These are phyloP conservation scores for Clamator glandarius DNA, from an alignment of 2,797 vertebrate genomes.

Conservation along the genomic window DNA sequence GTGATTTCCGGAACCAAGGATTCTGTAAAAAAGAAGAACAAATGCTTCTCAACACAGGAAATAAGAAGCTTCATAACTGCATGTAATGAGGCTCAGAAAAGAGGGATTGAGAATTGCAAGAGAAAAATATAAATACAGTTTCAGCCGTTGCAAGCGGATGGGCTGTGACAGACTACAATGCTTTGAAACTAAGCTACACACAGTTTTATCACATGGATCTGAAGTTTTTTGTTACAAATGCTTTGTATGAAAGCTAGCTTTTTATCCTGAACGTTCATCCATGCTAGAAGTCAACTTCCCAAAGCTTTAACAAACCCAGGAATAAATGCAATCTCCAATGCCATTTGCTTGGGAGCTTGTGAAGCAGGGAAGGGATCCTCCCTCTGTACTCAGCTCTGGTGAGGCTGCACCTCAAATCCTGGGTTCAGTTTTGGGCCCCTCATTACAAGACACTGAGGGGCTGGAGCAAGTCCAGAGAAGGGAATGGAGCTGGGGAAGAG, in stretches of 20 bases:
- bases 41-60: background rate
- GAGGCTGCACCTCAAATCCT: too few species aligned
- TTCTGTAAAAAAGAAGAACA: slow-evolving; percentile 79
- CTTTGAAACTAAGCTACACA: background rate
- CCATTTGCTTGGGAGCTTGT: background rate
- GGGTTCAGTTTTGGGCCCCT: too few species aligned
- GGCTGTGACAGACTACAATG: background rate
- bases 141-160: background rate
- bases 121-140: background rate
- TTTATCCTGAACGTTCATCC: background rate
- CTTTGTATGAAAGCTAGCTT: background rate
- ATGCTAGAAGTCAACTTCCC: background rate
- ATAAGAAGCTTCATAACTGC: background rate
- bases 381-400: too few species aligned
- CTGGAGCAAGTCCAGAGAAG: too few species aligned
- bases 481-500: too few species aligned
- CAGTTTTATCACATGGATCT: background rate
- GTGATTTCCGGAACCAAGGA: slow-evolving; percentile 97
- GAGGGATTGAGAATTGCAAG: background rate
- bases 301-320: background rate
- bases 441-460: too few species aligned
- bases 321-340: background rate
- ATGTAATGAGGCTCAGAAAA: background rate
- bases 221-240: background rate
- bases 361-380: too few species aligned